Evolutionary conservation across 37 sponge, comb jelly and placozoan species (phyloP).

Genomic region (Theonella swinhoei): DNA sequence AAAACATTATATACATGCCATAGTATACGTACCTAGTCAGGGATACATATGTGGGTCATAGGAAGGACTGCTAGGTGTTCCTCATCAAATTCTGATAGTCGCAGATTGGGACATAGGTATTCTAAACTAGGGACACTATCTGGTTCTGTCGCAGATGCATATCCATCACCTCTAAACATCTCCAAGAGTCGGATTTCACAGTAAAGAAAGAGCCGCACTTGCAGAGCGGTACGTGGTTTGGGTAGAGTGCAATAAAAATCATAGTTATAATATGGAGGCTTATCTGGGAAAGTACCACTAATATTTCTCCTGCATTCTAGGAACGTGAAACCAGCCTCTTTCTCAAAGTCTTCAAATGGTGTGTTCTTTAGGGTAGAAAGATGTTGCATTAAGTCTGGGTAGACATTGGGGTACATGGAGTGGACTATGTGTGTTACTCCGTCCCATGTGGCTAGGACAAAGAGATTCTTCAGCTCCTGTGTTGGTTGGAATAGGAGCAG

Average conservation of each 20-base stretch:
- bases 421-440: constrained; percentile 34
- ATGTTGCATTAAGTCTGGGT: constrained; percentile 20
- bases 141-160: constrained; percentile 25
- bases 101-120: constrained; percentile 32
- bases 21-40: too few species aligned
- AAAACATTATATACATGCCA: too few species aligned
- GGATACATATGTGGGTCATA: constrained; percentile 3
- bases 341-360: constrained; percentile 31
- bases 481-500: constrained; percentile 41
- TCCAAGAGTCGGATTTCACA: constrained; percentile 71
- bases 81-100: background rate
- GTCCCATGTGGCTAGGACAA: constrained; percentile 66
- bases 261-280: constrained; percentile 49
- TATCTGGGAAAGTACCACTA: background rate
- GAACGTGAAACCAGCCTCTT: constrained; percentile 55
- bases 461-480: background rate
- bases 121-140: background rate
- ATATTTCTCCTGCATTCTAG: constrained; percentile 23
- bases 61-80: background rate
- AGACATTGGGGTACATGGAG: constrained; percentile 31
- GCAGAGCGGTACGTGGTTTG: constrained; percentile 49
- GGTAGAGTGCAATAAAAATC: constrained; percentile 41
- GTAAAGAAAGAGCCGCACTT: constrained; percentile 69
- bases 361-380: background rate
- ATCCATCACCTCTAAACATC: constrained; percentile 64